Conservation (phyloP, 2,888 invertebrate genomes). For the Antitype chi region DNA sequence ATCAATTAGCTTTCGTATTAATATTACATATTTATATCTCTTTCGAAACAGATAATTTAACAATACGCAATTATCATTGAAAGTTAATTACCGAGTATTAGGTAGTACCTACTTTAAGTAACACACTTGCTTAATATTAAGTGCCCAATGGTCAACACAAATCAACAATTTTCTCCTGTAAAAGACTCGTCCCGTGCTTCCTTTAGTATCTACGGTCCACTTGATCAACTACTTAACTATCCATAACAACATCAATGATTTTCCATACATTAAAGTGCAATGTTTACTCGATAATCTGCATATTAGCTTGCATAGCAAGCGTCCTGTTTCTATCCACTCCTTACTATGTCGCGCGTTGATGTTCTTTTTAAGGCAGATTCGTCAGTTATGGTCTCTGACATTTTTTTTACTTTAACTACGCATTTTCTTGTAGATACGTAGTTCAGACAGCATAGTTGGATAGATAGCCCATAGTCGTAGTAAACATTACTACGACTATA, state of each 20-base stretch:
- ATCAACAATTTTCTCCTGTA: not conserved
- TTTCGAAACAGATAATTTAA: not conserved
- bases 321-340: conserved; percentile 16
- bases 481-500: too few species aligned
- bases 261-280: conserved; percentile 29
- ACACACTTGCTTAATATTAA: not conserved
- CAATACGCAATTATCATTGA: not conserved
- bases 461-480: not conserved
- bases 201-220: conserved; percentile 13
- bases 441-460: too few species aligned
- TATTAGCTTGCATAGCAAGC: conserved; percentile 48
- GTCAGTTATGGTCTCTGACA: not conserved
- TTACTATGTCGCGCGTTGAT: conserved; percentile 79
- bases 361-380: conserved; percentile 71
- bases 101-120: not conserved
- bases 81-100: not conserved
- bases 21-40: conserved; percentile 14
- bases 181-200: conserved; percentile 1
- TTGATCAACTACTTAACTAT: conserved; percentile 15
- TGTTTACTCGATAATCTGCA: conserved; percentile 42
- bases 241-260: conserved; percentile 16
- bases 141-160: not conserved
- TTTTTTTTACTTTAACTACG: conserved; percentile 2
- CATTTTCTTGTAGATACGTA: not conserved
- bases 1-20: not conserved